These are phyloP conservation scores for Poecilia velifera DNA, from an alignment of 2,797 vertebrate species.

Conservation along the genomic window DNA sequence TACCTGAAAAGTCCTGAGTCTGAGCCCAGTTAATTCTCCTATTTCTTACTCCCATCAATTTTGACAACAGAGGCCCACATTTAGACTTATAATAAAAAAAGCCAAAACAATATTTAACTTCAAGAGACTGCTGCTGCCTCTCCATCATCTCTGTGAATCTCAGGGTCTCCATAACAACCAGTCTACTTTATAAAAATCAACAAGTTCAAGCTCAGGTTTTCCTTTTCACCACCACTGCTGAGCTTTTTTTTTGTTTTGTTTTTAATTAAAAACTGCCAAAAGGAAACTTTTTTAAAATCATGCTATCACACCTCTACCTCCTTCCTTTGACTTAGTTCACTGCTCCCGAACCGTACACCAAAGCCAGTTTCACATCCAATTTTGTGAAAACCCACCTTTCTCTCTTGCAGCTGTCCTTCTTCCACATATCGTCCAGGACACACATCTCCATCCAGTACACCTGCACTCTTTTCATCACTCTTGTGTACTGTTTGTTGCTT, in stretches of 20 bases:
- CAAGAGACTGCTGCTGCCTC: not conserved
- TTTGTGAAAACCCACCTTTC: not conserved
- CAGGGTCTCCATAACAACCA: not conserved
- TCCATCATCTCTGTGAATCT: not conserved
- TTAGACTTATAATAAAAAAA: not conserved
- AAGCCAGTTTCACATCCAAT: not conserved
- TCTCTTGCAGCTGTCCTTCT: not conserved
- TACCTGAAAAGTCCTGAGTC: not conserved
- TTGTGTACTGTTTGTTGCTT: not conserved
- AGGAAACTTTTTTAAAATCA: not conserved
- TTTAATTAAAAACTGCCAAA: not conserved
- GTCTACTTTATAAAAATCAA: not conserved
- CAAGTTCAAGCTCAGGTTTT: not conserved
- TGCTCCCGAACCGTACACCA: not conserved
- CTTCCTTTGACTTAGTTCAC: not conserved
- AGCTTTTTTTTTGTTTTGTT: not conserved
- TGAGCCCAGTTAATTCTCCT: not conserved
- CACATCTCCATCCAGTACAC: not conserved
- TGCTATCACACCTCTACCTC: not conserved
- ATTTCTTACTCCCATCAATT: not conserved
- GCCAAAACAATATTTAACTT: not conserved
- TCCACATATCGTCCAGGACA: not conserved
- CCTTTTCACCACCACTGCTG: not conserved
- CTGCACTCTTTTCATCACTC: not conserved
- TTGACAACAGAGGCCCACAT: not conserved